These are phyloP conservation scores for Steinernema feltiae DNA, from an alignment of 1,140 invertebrate genomes.

Conservation along the genomic window DNA sequence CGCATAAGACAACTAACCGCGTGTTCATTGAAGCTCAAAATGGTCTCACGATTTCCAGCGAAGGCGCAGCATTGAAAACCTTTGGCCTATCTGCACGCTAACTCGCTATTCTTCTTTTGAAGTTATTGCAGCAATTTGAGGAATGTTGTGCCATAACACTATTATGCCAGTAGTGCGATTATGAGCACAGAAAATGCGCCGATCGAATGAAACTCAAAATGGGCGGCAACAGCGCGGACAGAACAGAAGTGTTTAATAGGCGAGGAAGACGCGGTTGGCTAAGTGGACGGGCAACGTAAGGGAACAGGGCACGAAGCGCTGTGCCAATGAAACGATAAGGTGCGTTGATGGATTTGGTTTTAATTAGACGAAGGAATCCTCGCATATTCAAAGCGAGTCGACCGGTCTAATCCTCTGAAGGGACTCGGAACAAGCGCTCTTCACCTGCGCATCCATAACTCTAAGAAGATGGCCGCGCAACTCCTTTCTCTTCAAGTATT, in stretches of 20 bases:
- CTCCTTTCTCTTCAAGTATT: neutral
- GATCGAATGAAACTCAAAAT: neutral
- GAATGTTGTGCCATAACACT: too few species aligned
- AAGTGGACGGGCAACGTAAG: neutral
- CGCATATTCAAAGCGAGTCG: neutral
- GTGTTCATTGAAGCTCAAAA: too few species aligned
- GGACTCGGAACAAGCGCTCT: neutral
- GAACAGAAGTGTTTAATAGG: neutral
- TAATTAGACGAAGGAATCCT: conserved; percentile 7
- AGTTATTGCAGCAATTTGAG: too few species aligned
- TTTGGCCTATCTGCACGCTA: too few species aligned
- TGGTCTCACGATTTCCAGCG: too few species aligned
- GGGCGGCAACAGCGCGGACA: neutral
- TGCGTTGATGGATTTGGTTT: conserved; percentile 5
- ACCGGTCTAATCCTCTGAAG: conserved; percentile 8
- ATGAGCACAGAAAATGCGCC: too few species aligned
- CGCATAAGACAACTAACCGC: too few species aligned
- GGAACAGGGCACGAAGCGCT: neutral
- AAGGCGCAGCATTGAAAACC: too few species aligned
- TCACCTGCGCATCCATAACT: conserved; percentile 11
- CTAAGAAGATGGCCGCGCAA: neutral
- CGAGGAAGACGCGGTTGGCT: neutral
- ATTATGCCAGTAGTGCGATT: too few species aligned
- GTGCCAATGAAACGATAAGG: conserved; percentile 4
- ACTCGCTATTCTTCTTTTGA: too few species aligned